Percentiles rank a stretch among this genome's conserved stretches.
Evolutionary conservation across 2,888 invertebrate genomes (phyloP).

Genomic region (Eustalomyia histrio): DNA sequence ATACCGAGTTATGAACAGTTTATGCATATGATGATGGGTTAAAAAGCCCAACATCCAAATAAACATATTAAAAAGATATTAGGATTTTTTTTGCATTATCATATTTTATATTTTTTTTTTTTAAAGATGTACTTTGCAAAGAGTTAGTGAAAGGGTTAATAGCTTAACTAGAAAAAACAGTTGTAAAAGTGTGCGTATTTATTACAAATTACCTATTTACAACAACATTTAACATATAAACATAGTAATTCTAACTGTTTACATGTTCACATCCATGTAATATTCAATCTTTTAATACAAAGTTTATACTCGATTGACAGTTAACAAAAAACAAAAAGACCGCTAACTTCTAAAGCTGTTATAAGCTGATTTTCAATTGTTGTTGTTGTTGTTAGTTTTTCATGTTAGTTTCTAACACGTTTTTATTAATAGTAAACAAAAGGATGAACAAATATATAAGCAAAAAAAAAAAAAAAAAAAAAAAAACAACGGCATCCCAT

Average conservation of each 20-base stretch:
- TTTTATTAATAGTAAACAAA: conserved; percentile 48
- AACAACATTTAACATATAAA: conserved; percentile 23
- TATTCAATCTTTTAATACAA: background rate
- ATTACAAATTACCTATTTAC: conserved; percentile 41
- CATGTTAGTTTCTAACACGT: conserved; percentile 17
- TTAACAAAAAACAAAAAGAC: conserved; percentile 3
- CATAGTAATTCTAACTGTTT: conserved; percentile 26
- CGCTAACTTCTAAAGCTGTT: background rate
- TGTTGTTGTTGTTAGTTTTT: conserved; percentile 3
- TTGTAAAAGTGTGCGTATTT: conserved; percentile 20
- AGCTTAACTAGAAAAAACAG: conserved; percentile 5
- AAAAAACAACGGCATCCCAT: no score
- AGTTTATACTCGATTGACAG: conserved; percentile 11
- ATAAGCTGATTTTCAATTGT: conserved; percentile 13
- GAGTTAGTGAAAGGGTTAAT: no score
- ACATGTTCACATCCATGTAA: conserved; percentile 21
- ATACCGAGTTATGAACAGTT: no score
- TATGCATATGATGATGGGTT: no score
- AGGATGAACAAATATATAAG: conserved; percentile 20
- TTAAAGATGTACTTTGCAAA: no score
- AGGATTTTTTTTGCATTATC: no score
- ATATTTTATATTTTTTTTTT: no score
- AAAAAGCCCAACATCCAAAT: no score
- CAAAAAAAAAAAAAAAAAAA: background rate
- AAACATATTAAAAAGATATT: no score